Evolutionary conservation across 1,140 invertebrate species (phyloP), one percentile per base, ranked within the genome.

Genomic region (Nephila pilipes): DNA sequence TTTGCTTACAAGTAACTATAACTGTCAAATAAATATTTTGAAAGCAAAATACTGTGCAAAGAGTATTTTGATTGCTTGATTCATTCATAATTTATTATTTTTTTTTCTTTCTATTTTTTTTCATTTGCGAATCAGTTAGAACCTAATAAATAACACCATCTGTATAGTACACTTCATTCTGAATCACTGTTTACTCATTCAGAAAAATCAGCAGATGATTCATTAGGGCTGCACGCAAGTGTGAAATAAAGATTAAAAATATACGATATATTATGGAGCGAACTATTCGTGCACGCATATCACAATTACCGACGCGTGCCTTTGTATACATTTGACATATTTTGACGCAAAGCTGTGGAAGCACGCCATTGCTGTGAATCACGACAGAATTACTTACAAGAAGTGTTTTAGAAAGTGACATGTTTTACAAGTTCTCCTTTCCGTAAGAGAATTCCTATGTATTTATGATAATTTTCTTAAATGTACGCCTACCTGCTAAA

Each of bases 161-260:
- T 46, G 46, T 10, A 46, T 46, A 46, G 6, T 4, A 10, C 46
- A 10, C 46, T 46, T 4, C 46, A 46, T 46, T 46, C 46, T 46
- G 46, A 46, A 46, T 46, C 46, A 10, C 5, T 65, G 5, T 10
- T 65, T 65, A 65, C 22, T 36, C 14, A 32, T 75, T 75, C 69
- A 75, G 25, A 75, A 75, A 75, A 75, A 75, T 36, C 65, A 36
- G 16, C 65, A 75, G 29, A 75, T 75, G 69, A 75, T 75, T 75
- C 69, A 36, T 75, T 36, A 75, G 8, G 8, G 2, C 46, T 25
- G 14, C 25, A 36, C 25, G 65, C 65, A 75, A 75, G 14, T 6
- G 6, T 4, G 2, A 12, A 32, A 75, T 18, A 75, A 75, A 32
- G 1, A 5, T 36, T 75, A 20, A 36, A 75, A 75, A 75, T 46